These are phyloP conservation scores for Coregonus sp. DNA, from an alignment of 2,797 vertebrate species.

Conservation along the genomic window DNA sequence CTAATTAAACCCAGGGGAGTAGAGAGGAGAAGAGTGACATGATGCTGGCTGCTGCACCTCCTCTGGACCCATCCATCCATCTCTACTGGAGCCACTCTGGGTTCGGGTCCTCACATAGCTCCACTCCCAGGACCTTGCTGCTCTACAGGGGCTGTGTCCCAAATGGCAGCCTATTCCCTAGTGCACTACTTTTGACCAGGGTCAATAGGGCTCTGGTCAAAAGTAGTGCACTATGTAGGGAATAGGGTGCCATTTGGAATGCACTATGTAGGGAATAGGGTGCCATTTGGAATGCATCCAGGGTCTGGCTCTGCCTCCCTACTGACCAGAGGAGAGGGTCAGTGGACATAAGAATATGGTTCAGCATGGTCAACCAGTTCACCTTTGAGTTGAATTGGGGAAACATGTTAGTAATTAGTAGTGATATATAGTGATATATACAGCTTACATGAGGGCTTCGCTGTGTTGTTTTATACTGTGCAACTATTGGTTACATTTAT, in stretches of 20 bases:
- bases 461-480: no score
- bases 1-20: conserved; percentile 55
- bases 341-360: background rate
- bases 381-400: background rate
- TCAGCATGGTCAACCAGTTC: background rate
- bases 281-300: background rate
- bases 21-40: conserved; percentile 28
- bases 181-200: no score
- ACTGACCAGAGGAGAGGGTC: no score
- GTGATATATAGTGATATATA: no score
- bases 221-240: no score
- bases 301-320: background rate
- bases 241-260: no score
- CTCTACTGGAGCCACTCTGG: background rate
- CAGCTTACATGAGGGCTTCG: no score
- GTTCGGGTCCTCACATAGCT: background rate
- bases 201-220: no score
- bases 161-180: background rate
- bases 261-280: no score
- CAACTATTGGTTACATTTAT: no score
- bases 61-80: conserved; percentile 7
- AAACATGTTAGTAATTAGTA: no score
- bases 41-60: background rate
- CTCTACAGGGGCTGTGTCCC: background rate
- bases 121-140: background rate